Evolutionary conservation across 2,888 invertebrate species (phyloP).

Genomic region (Cyaniris semiargus): DNA sequence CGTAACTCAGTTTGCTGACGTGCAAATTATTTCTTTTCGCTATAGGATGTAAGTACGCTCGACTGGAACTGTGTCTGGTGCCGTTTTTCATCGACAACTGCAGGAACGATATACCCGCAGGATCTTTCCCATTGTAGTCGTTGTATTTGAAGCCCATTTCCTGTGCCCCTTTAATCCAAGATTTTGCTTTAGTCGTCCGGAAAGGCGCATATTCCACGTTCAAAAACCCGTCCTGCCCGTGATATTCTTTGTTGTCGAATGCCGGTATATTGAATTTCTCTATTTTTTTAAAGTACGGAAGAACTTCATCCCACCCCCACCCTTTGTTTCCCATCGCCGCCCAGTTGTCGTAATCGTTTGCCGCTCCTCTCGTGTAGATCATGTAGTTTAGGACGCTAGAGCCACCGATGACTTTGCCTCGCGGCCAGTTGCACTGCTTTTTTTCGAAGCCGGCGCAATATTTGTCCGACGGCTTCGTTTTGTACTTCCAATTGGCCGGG

Average conservation of each 20-base stretch:
- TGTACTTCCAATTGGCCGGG: constrained; percentile 89
- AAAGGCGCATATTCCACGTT: constrained; percentile 78
- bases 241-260: constrained; percentile 74
- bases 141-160: constrained; percentile 81
- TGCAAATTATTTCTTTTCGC: constrained; percentile 82
- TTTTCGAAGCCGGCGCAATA: constrained; percentile 88
- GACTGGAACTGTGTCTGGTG: constrained; percentile 83
- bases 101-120: constrained; percentile 81
- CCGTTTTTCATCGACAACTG: constrained; percentile 84
- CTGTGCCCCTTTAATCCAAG: constrained; percentile 82
- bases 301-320: constrained; percentile 86
- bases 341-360: constrained; percentile 89
- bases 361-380: constrained; percentile 87
- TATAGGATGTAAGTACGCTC: constrained; percentile 83
- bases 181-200: constrained; percentile 72
- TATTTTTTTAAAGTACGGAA: constrained; percentile 89
- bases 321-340: constrained; percentile 84
- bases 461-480: constrained; percentile 86
- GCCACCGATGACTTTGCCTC: constrained; percentile 91
- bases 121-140: constrained; percentile 83
- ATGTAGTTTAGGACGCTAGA: constrained; percentile 90
- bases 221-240: constrained; percentile 79
- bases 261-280: constrained; percentile 84
- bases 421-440: constrained; percentile 87
- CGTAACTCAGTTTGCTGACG: constrained; percentile 81